Evolutionary conservation across 1,140 invertebrate species (phyloP), one percentile per base, ranked within the genome.

Genomic region (Drosophila arizonae): DNA sequence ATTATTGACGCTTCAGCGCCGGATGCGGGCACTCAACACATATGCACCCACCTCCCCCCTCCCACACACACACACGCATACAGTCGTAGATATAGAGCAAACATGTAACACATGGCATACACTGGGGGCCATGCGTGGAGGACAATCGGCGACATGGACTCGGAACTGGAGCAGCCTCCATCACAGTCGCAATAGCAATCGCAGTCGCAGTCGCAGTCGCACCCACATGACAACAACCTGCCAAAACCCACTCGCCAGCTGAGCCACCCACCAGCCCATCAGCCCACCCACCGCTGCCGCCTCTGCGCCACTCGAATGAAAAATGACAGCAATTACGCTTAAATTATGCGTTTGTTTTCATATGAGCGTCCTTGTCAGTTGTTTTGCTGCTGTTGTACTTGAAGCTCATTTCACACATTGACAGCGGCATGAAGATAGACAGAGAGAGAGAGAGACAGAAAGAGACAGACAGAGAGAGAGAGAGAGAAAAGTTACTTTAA

Each of bases 251-350:
- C n/a, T n/a, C 50, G n/a, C 5, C 28, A 52, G 6, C 21, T 17
- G 21, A 24, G 21, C 21, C 1, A 56, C 36, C 24, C 55, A 26
- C 3, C 21, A 24, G 3, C 21, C 21, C 26, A 39, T 26, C 45
- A n/a, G 1, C 11, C 41, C 4, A 13, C 36, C 33, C 24, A 2
- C 43, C n/a, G 30, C 9, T 24, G 21, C 60, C 24, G 13, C 10
- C 54, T 17, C 51, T 60, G 68, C 65, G 57, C 65, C 77, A 77
- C 77, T 88, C 80, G 78, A 80, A 81, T 81, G 84, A 90, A 88
- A 90, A 90, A 90, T 90, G 82, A 85, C 88, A 90, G 82, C 84
- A 90, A 90, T 90, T 90, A 90, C 78, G 78, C 80, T 88, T 90
- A 90, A 90, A 90, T 88, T 90, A 90, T 90, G 88, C 88, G 80